Evolutionary conservation across 2,113 vertebrate genomes (phyloP), one percentile per base, ranked within the genome.

Genomic region (Catharus fuscescens): DNA sequence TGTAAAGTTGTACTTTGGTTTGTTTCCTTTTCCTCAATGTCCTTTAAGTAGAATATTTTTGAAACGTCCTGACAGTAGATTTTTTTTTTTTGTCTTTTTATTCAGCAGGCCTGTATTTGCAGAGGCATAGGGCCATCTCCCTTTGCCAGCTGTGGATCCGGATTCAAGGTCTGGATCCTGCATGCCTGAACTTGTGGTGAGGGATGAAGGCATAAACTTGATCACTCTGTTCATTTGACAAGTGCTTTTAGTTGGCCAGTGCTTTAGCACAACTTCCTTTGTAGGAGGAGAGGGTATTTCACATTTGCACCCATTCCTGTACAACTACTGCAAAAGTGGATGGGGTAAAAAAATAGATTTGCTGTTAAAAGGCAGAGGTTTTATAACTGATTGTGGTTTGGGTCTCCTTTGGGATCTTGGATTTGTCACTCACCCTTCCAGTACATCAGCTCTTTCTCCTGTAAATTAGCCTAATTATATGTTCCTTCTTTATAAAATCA

Each of bases 391-490:
- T 85, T 92, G 42, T 89, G 59, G 5, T 77, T 64, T 59, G 47
- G 24, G n/a, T 62, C 45, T 91, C 84, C 56, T 89, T 71, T 69
- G 61, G 57, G 65, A 79, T 79, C 57, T 72, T 42, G 70, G 42
- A 61, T 85, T 92, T 94, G 85, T 93, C 95, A 86, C 31, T 92
- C 67, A 83, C 21, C 31, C 29, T 80, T 94, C 56, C 74, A 69
- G 52, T 45, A 56, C 34, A 73, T 87, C 67, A 90, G 38, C 47
- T 87, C 66, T 70, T 70, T 78, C 65, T 83, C 80, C 85, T 96
- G 64, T 74, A 92, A 95, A 95, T 90, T 90, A 95, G 47, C 47
- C 60, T 83, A 90, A 92, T 78, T 96, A 82, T 67, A 83, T 70
- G 64, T 64, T 92, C 47, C 29, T 93, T 64, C 52, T 93, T 95